phyloP scores from a whole-genome alignment of 1,140 invertebrate genomes.

The Tetragnatha versicolor region DNA sequence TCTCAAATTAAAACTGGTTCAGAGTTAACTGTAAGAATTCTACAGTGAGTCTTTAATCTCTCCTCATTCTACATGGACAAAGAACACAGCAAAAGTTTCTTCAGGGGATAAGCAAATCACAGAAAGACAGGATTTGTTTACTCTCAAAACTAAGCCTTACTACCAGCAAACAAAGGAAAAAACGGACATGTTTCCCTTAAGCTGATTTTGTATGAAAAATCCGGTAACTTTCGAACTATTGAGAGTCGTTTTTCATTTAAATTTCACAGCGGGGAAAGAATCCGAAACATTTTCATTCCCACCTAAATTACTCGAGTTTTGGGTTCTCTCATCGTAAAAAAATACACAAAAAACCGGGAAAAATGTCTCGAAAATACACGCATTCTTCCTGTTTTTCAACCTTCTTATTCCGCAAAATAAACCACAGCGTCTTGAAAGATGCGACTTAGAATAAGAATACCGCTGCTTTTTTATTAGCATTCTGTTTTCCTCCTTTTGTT shows the following conservation, averaged over 20 bases:
- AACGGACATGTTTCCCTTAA: background rate
- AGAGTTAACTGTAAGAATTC: too few species aligned
- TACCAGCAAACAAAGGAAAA: background rate
- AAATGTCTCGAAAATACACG: background rate
- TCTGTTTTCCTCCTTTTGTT: constrained; percentile 8
- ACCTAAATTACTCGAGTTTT: constrained; percentile 35
- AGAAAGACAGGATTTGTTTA: constrained; percentile 23
- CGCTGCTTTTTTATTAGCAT: background rate
- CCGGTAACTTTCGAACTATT: constrained; percentile 11
- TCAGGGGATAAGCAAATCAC: constrained; percentile 33
- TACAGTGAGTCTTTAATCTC: constrained; percentile 14
- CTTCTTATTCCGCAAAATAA: constrained; percentile 17
- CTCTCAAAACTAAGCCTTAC: constrained; percentile 7
- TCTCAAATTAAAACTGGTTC: too few species aligned
- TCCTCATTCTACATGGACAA: background rate
- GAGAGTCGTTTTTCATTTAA: constrained; percentile 39
- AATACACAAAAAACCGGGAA: background rate
- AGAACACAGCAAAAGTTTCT: constrained; percentile 4
- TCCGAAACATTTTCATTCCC: constrained; percentile 35
- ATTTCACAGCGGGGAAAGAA: constrained; percentile 25
- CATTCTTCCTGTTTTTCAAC: background rate
- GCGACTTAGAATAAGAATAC: constrained; percentile 32
- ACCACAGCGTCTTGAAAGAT: background rate
- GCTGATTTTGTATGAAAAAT: constrained; percentile 33
- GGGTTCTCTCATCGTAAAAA: constrained; percentile 1